Evolutionary conservation across 2,888 invertebrate genomes (phyloP).

Genomic region (Invenusta paracnida): DNA sequence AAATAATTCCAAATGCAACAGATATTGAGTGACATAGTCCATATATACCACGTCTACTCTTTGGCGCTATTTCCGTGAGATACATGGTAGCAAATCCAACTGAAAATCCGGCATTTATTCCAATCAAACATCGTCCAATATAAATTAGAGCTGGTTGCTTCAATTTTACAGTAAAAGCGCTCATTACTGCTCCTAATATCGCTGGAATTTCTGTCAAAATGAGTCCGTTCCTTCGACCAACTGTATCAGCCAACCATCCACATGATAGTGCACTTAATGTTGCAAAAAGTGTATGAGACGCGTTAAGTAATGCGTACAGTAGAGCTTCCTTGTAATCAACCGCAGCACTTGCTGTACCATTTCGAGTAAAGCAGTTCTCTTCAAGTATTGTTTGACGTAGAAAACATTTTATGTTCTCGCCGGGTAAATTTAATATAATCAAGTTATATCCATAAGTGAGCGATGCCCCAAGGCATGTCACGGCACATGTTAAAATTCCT

Average conservation of each 20-base stretch:
- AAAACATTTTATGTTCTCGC: not conserved
- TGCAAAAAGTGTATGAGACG: not conserved
- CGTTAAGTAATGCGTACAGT: not conserved
- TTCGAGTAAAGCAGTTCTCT: not conserved
- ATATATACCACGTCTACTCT: not conserved
- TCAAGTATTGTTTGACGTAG: not conserved
- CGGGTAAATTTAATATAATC: constrained; percentile 31
- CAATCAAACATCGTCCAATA: not conserved
- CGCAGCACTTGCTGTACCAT: not conserved
- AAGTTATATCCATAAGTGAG: not conserved
- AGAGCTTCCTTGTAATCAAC: not conserved
- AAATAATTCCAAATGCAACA: not conserved
- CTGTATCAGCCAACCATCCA: not conserved
- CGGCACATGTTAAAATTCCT: too few relatives aligned
- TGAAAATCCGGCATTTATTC: not conserved
- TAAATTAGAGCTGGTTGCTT: not conserved
- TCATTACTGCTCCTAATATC: not conserved
- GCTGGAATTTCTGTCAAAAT: not conserved
- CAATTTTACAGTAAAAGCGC: not conserved
- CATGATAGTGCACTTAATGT: not conserved
- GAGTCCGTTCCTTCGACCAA: not conserved
- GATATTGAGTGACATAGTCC: not conserved
- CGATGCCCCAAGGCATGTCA: not conserved
- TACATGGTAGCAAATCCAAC: not conserved
- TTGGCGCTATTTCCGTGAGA: not conserved